A percentile compares a stretch with the other conserved stretches of the same genome.
Conservation (phyloP, 2,113 vertebrate genomes). For the Cottus gobio region DNA sequence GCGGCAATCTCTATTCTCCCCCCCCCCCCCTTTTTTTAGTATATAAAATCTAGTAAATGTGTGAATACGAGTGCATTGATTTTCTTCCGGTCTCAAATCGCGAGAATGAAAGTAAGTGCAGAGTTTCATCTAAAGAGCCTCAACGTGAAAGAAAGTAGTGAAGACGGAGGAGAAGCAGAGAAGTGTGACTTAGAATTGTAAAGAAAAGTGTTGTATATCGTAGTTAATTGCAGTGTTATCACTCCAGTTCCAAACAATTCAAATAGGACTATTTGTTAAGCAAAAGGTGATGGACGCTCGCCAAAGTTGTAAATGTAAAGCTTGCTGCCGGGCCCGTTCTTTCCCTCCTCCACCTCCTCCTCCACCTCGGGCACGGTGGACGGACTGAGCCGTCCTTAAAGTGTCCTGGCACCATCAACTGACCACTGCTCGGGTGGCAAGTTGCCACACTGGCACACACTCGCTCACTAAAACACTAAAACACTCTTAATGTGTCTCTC, state of each 20-base stretch:
- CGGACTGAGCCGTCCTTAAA: conserved; percentile 55
- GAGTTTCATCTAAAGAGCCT: conserved; percentile 9
- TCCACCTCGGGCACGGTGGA: conserved; percentile 34
- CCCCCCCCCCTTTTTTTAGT: no score
- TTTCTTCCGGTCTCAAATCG: conserved; percentile 15
- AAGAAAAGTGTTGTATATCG: not conserved
- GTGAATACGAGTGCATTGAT: conserved; percentile 13
- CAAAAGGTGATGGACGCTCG: conserved; percentile 3
- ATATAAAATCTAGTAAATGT: conserved; percentile 7
- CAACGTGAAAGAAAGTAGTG: not conserved
- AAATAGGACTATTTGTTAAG: not conserved
- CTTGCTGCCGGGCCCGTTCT: not conserved
- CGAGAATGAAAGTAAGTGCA: not conserved
- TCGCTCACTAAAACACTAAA: conserved; percentile 38
- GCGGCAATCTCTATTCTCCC: not conserved
- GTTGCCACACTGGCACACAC: conserved; percentile 34
- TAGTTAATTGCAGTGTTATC: not conserved
- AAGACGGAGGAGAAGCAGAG: not conserved
- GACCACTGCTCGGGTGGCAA: conserved; percentile 48
- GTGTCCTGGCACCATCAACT: conserved; percentile 53
- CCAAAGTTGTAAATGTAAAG: not conserved
- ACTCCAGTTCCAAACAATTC: not conserved
- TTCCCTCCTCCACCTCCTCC: not conserved
- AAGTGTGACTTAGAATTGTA: not conserved
- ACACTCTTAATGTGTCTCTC: conserved; percentile 26